Conservation (phyloP, 2,888 invertebrate species). For the Griposia aprilina region DNA sequence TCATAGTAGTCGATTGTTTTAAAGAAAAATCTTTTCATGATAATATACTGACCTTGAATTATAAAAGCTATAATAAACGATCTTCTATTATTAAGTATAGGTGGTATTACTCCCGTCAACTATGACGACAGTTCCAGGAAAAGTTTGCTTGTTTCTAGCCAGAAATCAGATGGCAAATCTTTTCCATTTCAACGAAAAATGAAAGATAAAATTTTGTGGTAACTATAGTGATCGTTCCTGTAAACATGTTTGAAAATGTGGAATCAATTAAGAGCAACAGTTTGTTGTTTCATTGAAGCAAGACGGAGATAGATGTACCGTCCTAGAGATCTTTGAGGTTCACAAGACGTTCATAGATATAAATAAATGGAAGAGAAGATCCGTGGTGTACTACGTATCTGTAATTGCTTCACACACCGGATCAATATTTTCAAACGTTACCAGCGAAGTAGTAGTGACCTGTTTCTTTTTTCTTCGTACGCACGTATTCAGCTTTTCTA, state of each 20-base stretch:
- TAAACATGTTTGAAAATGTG: slow-evolving; percentile 44
- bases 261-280: slow-evolving; percentile 48
- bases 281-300: slow-evolving; percentile 23
- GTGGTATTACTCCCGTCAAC: background rate
- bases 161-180: slow-evolving; percentile 14
- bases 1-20: slow-evolving; percentile 21
- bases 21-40: slow-evolving; percentile 11
- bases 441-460: no score
- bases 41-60: slow-evolving; percentile 27
- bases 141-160: slow-evolving; percentile 22
- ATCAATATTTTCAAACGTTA: slow-evolving; percentile 18
- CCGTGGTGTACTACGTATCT: slow-evolving; percentile 34
- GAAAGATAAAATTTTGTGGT: background rate
- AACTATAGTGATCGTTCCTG: slow-evolving; percentile 13
- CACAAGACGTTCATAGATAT: slow-evolving; percentile 24
- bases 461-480: slow-evolving; percentile 3
- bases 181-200: slow-evolving; percentile 16
- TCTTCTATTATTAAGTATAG: slow-evolving; percentile 19
- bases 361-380: slow-evolving; percentile 39
- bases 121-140: slow-evolving; percentile 37
- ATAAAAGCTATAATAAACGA: background rate
- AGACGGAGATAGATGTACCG: slow-evolving; percentile 44
- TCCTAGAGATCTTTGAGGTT: slow-evolving; percentile 29
- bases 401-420: slow-evolving; percentile 21
- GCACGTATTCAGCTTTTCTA: background rate